phyloP scores from a whole-genome alignment of 2,797 vertebrate species.

The Melanogrammus aeglefinus region DNA sequence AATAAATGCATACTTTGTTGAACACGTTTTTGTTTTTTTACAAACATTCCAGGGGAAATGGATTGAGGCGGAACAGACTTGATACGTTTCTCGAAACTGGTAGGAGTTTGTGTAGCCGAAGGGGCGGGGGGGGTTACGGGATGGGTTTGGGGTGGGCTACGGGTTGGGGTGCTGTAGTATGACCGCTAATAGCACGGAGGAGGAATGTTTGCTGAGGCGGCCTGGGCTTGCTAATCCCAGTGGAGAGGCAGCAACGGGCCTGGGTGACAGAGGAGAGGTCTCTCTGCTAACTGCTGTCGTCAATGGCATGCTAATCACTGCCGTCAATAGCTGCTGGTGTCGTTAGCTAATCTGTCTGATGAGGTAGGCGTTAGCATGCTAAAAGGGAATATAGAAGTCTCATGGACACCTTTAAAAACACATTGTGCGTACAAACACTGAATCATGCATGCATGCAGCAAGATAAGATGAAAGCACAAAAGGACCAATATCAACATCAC shows the following conservation, averaged over 20 bases:
- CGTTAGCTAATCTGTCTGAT: conserved; percentile 33
- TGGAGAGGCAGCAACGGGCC: conserved; percentile 57
- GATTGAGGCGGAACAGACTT: not conserved
- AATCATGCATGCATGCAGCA: too few relatives aligned
- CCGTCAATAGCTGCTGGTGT: conserved; percentile 27
- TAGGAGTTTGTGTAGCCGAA: not conserved
- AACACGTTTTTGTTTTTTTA: too few relatives aligned
- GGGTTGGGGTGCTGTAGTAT: conserved; percentile 35
- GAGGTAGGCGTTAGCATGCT: conserved; percentile 5
- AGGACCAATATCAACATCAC: conserved; percentile 51
- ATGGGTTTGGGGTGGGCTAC: conserved; percentile 28
- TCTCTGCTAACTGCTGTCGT: not conserved
- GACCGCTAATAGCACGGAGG: conserved; percentile 58
- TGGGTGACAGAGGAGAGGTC: conserved; percentile 56
- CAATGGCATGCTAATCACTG: too few relatives aligned
- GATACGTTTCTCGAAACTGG: not conserved
- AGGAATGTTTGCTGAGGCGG: conserved; percentile 67
- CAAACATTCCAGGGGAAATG: not conserved
- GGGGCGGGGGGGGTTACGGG: not conserved
- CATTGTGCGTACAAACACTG: too few relatives aligned
- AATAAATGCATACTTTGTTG: too few relatives aligned
- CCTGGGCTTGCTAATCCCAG: conserved; percentile 63
- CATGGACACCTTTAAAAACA: conserved; percentile 42
- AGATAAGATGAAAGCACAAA: conserved; percentile 66
- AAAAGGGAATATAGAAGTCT: not conserved